A percentile compares a stretch with the other conserved stretches of the same genome.
These are phyloP conservation scores for Austrolebias charrua DNA, from an alignment of 2,797 vertebrate genomes.

Conservation along the genomic window DNA sequence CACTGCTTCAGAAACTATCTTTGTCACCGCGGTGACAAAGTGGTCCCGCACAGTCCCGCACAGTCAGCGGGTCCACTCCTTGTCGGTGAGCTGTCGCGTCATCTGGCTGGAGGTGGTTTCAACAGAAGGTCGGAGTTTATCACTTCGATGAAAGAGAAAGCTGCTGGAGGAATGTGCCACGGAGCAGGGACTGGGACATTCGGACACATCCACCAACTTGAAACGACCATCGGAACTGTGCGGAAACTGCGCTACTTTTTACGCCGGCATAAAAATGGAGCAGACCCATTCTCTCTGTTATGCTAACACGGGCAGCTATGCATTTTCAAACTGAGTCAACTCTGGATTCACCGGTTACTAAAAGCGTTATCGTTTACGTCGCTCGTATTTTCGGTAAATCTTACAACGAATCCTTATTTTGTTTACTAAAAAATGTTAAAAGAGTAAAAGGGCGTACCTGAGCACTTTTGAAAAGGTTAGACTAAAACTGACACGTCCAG, in stretches of 20 bases:
- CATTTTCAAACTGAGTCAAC: background rate
- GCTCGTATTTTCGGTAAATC: background rate
- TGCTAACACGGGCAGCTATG: too few species aligned
- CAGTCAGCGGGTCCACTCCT: background rate
- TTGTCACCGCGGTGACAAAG: constrained; percentile 61
- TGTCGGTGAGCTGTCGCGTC: background rate
- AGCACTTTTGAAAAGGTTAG: background rate
- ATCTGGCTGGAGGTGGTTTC: background rate
- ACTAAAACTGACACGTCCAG: background rate
- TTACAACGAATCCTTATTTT: background rate
- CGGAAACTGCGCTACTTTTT: background rate
- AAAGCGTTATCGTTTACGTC: background rate
- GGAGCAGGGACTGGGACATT: too few species aligned
- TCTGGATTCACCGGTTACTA: background rate
- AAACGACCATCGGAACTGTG: background rate
- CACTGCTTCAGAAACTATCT: constrained; percentile 32
- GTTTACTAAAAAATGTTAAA: background rate
- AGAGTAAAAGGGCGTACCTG: background rate
- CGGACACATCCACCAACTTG: too few species aligned
- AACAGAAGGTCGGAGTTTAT: background rate
- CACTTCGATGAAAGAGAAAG: background rate
- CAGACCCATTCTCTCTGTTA: too few species aligned
- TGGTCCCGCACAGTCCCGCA: constrained; percentile 43
- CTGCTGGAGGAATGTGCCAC: background rate
- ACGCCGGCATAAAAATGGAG: too few species aligned